Evolutionary conservation across 1,140 invertebrate species (phyloP).

Genomic region (Aphelinus certus): DNA sequence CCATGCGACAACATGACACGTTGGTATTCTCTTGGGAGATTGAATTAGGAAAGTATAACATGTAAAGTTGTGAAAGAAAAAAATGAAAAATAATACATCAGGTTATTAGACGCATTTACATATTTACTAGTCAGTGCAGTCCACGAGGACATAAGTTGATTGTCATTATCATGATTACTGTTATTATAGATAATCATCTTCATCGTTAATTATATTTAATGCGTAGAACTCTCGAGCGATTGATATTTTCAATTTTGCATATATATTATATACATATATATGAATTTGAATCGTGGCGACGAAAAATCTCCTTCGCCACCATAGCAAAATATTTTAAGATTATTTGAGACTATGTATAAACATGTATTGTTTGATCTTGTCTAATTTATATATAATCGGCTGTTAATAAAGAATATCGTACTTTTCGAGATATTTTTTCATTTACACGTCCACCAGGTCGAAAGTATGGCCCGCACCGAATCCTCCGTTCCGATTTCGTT

Average conservation of each 20-base stretch:
- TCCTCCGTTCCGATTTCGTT: no score
- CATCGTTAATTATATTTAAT: slow-evolving; percentile 20
- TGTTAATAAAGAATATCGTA: slow-evolving; percentile 39
- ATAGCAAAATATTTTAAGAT: slow-evolving; percentile 8
- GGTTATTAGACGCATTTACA: slow-evolving; percentile 30
- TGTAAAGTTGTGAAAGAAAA: slow-evolving; percentile 5
- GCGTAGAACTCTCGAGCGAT: not conserved
- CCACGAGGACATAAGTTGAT: slow-evolving; percentile 18
- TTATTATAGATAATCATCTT: slow-evolving; percentile 21
- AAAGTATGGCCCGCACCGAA: no score
- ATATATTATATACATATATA: no score
- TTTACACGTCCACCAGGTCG: not conserved
- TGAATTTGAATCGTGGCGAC: no score
- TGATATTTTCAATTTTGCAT: no score
- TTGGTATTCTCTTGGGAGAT: slow-evolving; percentile 4
- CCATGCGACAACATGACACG: not conserved
- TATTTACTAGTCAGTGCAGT: slow-evolving; percentile 34
- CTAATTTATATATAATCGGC: slow-evolving; percentile 30
- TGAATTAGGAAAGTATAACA: slow-evolving; percentile 15
- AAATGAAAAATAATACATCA: slow-evolving; percentile 16
- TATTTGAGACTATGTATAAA: slow-evolving; percentile 4
- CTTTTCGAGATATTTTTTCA: slow-evolving; percentile 29
- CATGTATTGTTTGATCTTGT: slow-evolving; percentile 31
- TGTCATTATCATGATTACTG: slow-evolving; percentile 20
- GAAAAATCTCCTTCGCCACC: not conserved